These are phyloP conservation scores for Cephus spinipes DNA, from an alignment of 2,888 invertebrate species.

Conservation along the genomic window DNA sequence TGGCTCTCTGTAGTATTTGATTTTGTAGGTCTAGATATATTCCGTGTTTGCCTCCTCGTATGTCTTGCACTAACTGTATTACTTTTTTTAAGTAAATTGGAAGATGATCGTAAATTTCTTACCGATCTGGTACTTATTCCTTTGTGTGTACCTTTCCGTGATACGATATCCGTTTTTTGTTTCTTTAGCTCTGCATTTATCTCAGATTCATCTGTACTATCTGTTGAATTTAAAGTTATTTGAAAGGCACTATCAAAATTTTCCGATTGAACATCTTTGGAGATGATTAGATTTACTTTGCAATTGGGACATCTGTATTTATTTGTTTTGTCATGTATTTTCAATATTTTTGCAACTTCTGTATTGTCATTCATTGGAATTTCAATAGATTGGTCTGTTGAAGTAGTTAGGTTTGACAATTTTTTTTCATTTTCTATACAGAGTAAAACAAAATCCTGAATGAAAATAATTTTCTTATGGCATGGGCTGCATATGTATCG, in stretches of 20 bases:
- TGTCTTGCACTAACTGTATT: background rate
- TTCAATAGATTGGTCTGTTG: background rate
- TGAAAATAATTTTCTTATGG: constrained; percentile 29
- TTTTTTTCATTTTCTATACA: constrained; percentile 17
- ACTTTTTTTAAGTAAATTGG: background rate
- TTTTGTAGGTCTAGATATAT: background rate
- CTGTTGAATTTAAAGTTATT: background rate
- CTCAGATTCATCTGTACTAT: background rate
- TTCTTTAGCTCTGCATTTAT: background rate
- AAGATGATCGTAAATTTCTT: background rate
- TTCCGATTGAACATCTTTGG: background rate
- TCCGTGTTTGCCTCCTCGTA: background rate
- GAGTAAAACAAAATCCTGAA: constrained; percentile 15
- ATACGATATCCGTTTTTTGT: background rate
- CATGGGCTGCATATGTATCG: constrained; percentile 36
- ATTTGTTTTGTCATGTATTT: background rate
- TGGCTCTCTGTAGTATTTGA: background rate
- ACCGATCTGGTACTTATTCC: background rate
- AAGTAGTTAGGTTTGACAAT: constrained; percentile 6
- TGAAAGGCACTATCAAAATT: background rate
- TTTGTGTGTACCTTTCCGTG: background rate
- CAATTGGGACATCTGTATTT: constrained; percentile 41
- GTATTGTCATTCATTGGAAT: background rate
- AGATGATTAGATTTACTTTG: constrained; percentile 38
- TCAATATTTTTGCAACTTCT: background rate